Base-by-base conservation (phyloP, 2,888 invertebrate genomes). In the Troides aeacus region DNA sequence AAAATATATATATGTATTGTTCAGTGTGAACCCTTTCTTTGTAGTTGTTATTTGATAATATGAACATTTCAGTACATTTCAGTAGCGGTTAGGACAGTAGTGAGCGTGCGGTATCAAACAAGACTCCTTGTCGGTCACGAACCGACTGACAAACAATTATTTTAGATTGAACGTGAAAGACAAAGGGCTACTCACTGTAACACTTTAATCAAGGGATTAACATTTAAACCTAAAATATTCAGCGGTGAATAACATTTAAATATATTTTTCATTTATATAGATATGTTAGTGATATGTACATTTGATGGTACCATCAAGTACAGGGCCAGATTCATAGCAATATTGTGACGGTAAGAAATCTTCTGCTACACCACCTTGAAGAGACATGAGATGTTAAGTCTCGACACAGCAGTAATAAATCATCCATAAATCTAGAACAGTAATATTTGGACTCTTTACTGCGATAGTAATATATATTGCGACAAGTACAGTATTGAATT, bases 81-180 rank as follows among this genome's bases (percentile, higher is more conserved):
- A 50, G 68, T 39, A 7, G 39, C 59, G 63, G n/a, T 59, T 64
- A 61, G 36, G 12, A 64, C 61, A 64, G 64, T 61, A 64, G 69
- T 61, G 56, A 63, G 56, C 42, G 24, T n/a, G 64, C 46, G 61
- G 36, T 21, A 69, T 62, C 64, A 61, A 69, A 69, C 64, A 69
- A 3, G 30, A 58, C 64, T 30, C 18, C 65, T 69, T 69, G 69
- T 69, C 69, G 69, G 69, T 69, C 69, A 65, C 69, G 57, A 65
- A 64, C 64, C 69, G 64, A 65, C 69, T 61, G 21, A 62, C 61
- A 62, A 65, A 65, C 46, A 69, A 61, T 60, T 64, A 69, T 61
- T 60, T 64, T 60, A 69, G 53, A 69, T 39, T 67, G 62, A 57
- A 68, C 59, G 59, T 36, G 42, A 63, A 56, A 60, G 46, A 53